Evolutionary conservation across 2,888 invertebrate genomes (phyloP).

Genomic region (Mesorhabditis belari): DNA sequence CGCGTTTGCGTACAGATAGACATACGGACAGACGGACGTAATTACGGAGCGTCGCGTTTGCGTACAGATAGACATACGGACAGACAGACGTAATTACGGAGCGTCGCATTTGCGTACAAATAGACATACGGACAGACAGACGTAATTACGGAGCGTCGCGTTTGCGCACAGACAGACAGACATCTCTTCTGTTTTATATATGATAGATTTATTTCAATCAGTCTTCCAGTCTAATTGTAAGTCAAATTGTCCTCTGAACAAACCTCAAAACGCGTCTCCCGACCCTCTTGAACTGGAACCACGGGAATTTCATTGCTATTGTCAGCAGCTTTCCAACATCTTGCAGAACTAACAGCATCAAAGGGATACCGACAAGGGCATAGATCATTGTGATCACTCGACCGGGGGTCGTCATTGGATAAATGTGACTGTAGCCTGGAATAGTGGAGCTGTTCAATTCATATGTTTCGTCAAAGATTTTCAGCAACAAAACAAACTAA

Average conservation of each 20-base stretch:
- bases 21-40: too few relatives aligned
- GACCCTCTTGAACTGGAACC: slow-evolving; percentile 41
- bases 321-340: slow-evolving; percentile 41
- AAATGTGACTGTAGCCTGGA: slow-evolving; percentile 39
- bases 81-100: too few relatives aligned
- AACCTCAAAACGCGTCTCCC: slow-evolving; percentile 24
- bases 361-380: slow-evolving; percentile 38
- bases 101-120: too few relatives aligned
- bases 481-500: slow-evolving; percentile 14
- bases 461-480: slow-evolving; percentile 14
- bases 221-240: too few relatives aligned
- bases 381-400: slow-evolving; percentile 37
- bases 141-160: too few relatives aligned
- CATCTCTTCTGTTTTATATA: too few relatives aligned
- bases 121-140: too few relatives aligned
- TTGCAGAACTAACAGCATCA: slow-evolving; percentile 37
- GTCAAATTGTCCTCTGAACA: too few relatives aligned
- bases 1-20: too few relatives aligned
- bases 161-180: too few relatives aligned
- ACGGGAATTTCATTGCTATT: slow-evolving; percentile 40
- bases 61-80: too few relatives aligned
- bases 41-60: too few relatives aligned
- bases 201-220: not conserved
- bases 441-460: not conserved
- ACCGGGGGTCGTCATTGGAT: slow-evolving; percentile 34